phyloP scores from a whole-genome alignment of 2,113 vertebrate species.

The Nothocercus nigrocapillus region DNA sequence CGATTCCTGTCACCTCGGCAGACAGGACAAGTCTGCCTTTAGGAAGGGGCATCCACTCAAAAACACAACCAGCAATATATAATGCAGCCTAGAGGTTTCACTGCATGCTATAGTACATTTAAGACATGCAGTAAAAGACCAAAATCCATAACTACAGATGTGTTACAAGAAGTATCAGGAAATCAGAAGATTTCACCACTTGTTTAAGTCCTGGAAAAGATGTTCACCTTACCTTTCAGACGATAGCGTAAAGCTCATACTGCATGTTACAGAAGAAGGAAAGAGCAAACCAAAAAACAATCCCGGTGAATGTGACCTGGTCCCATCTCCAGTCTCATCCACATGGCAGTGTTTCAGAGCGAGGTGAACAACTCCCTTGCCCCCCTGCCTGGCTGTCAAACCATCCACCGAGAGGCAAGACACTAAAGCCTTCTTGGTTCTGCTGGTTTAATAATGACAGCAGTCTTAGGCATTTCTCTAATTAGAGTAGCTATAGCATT shows the following conservation, averaged over 20 bases:
- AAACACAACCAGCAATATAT: rapidly evolving
- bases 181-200: neutral
- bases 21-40: neutral
- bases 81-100: neutral
- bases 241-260: neutral
- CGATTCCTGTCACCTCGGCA: neutral
- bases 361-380: neutral
- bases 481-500: neutral
- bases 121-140: neutral
- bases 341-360: neutral
- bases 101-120: neutral
- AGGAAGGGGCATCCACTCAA: neutral
- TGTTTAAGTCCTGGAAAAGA: neutral
- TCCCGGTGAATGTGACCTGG: neutral
- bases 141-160: neutral
- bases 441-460: neutral
- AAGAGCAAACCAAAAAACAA: neutral
- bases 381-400: neutral
- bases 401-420: no score
- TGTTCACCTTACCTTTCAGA: rapidly evolving
- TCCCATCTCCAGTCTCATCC: neutral
- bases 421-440: neutral
- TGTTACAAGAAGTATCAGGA: neutral
- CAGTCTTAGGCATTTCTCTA: neutral
- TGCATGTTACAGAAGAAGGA: neutral